Base-by-base conservation (phyloP, 1,140 invertebrate species). In the Akabosia matsudoensis region DNA sequence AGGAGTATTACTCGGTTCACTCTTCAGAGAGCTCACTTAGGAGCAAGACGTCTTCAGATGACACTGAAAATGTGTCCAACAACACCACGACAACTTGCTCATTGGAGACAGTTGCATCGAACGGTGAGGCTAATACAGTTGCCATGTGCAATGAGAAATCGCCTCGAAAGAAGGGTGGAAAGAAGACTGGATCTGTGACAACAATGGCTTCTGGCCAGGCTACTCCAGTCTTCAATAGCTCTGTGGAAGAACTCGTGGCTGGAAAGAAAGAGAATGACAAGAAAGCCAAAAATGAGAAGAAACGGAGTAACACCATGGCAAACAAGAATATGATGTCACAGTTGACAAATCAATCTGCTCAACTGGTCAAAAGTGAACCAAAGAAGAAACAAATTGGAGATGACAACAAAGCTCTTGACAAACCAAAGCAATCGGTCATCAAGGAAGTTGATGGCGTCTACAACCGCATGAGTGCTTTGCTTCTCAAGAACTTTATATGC, bases 401-500 rank as follows among this genome's bases (percentile, higher is more conserved):
- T n/a, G n/a, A n/a, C n/a, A n/a, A n/a, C n/a, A n/a, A n/a, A n/a
- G n/a, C n/a, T n/a, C n/a, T n/a, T n/a, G n/a, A n/a, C n/a, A n/a
- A n/a, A n/a, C n/a, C n/a, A n/a, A n/a, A n/a, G n/a, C n/a, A n/a
- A n/a, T n/a, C n/a, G n/a, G n/a, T n/a, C n/a, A n/a, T n/a, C n/a
- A n/a, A n/a, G n/a, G n/a, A n/a, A n/a, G n/a, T n/a, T 0, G n/a
- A 74, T 0, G 77, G 79, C 16, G 81, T 80, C 2, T 33, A 70
- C 13, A 79, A 79, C 82, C 92, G 94, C 78, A 92, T 95, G 88
- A 88, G 89, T 76, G 95, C 95, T 10, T 84, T 97, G 45, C 87
- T 96, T 72, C 92, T 94, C 85, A 98, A 98, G 86, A 98, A 97
- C 85, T 91, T 97, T 83, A 88, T 96, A 31, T 89, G 93, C 78